These are phyloP conservation scores for Paramormyrops hopkinsi DNA, from an alignment of 2,797 vertebrate species.

Conservation along the genomic window DNA sequence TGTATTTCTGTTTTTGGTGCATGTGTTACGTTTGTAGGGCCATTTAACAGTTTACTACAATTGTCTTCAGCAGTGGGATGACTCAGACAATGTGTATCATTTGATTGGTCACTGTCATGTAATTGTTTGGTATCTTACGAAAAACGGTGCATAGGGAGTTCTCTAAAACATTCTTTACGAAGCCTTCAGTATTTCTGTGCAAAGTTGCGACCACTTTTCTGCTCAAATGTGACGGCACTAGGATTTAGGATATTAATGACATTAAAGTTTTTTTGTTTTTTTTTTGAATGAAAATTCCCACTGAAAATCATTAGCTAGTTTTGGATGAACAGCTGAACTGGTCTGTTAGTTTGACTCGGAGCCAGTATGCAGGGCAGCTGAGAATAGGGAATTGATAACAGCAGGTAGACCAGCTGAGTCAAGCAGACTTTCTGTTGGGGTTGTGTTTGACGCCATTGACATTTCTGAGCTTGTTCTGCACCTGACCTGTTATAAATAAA, in stretches of 20 bases:
- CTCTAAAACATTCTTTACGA: background rate
- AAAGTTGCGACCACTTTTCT: background rate
- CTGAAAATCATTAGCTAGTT: background rate
- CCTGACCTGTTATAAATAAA: conserved; percentile 3
- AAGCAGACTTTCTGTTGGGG: background rate
- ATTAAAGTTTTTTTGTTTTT: background rate
- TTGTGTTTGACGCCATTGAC: background rate
- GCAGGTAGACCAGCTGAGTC: background rate
- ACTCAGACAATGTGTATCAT: background rate
- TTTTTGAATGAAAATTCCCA: background rate
- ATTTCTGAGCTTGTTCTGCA: conserved; percentile 4
- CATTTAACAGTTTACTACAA: background rate
- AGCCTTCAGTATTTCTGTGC: background rate
- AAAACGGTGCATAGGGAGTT: background rate
- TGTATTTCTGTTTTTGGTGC: conserved; percentile 10
- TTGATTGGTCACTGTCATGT: background rate
- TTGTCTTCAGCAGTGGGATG: background rate
- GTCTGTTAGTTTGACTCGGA: background rate
- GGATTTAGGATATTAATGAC: background rate
- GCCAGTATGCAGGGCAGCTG: background rate
- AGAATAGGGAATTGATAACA: background rate
- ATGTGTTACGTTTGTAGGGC: background rate
- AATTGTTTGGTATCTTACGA: background rate
- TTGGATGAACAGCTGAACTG: background rate
- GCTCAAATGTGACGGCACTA: background rate